Percentiles rank a stretch among this genome's conserved stretches.
These are phyloP conservation scores for Jordanella pulchra DNA, from an alignment of 2,797 vertebrate genomes.

Conservation along the genomic window DNA sequence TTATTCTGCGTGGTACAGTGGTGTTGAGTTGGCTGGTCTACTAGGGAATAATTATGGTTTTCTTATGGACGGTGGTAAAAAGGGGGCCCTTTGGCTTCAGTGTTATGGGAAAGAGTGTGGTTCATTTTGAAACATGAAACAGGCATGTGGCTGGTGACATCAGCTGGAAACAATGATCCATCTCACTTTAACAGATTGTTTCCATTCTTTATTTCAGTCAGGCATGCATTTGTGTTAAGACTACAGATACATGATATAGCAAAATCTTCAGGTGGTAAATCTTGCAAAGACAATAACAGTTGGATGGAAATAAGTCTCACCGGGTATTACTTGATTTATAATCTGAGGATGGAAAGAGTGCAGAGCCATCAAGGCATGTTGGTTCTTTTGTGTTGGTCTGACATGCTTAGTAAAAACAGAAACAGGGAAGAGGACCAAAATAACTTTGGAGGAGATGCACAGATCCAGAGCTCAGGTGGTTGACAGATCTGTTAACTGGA, in stretches of 20 bases:
- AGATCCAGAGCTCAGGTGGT: too few species aligned
- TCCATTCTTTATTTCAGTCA: slow-evolving; percentile 25
- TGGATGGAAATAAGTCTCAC: too few species aligned
- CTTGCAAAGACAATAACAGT: background rate
- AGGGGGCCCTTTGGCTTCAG: slow-evolving; percentile 29
- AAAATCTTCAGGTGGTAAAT: background rate
- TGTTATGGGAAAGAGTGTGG: slow-evolving; percentile 46
- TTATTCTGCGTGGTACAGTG: slow-evolving; percentile 39
- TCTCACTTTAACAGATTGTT: slow-evolving; percentile 43
- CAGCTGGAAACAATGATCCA: slow-evolving; percentile 64
- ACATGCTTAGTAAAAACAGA: too few species aligned
- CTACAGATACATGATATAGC: background rate
- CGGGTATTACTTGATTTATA: too few species aligned
- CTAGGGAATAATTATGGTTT: slow-evolving; percentile 65
- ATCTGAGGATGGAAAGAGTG: too few species aligned
- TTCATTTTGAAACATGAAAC: slow-evolving; percentile 66
- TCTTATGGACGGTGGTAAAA: slow-evolving; percentile 48
- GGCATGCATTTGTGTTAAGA: background rate
- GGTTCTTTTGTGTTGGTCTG: too few species aligned
- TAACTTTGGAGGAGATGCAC: too few species aligned
- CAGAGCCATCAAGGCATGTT: too few species aligned
- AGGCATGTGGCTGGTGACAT: slow-evolving; percentile 59
- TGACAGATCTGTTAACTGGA: too few species aligned
- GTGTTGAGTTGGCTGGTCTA: slow-evolving; percentile 46
- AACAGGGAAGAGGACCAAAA: too few species aligned